Evolutionary conservation across 2,797 vertebrate species (phyloP), one percentile per base, ranked within the genome.

Genomic region (Chrysocyon brachyurus): DNA sequence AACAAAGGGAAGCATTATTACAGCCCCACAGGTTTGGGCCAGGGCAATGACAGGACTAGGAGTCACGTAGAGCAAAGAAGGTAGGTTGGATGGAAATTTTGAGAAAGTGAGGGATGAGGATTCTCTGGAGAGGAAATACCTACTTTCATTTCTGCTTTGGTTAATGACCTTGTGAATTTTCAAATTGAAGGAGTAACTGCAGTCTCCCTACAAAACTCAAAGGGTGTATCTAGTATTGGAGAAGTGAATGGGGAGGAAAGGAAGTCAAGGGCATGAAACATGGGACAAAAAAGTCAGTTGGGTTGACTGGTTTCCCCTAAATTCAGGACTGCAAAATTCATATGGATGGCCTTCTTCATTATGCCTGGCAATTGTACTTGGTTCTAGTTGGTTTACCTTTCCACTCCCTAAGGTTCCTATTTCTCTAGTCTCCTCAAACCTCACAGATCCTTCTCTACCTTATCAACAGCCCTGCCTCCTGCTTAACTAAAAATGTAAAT

Each of bases 91-190:
- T 31, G 11, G 22, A 88, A 82, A 95, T 90, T 87, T 28, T 81
- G 40, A 95, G 40, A 87, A 85, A 87, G 10, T 5, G 28, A 77
- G 9, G 16, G 14, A 87, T 52, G 14, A 31, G 3, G 56, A 12
- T 49, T 96, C 72, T 92, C 40, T 40, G 46, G 17, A 64, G 14
- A 85, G 36, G 19, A 81, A 95, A 81, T 11, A 85, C 15, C 56
- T 64, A 49, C 49, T 83, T 90, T 82, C 31, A 46, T 94, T 77
- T 81, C 49, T 97, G 78, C 52, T 96, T 73, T 49, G 46, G 72
- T 85, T 90, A 93, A 82, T 24, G 88, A 46, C 9, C 72, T 26
- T 79, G 49, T 16, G 31, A 87, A 87, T 68, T 66, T 46, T 91
- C 21, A 93, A 89, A 28, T 0, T 52, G 54, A 92, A 49, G 16